Percentiles rank a stretch among this genome's conserved stretches.
Evolutionary conservation across 2,113 vertebrate genomes (phyloP).

Genomic region (Campylomormyrus numenius): DNA sequence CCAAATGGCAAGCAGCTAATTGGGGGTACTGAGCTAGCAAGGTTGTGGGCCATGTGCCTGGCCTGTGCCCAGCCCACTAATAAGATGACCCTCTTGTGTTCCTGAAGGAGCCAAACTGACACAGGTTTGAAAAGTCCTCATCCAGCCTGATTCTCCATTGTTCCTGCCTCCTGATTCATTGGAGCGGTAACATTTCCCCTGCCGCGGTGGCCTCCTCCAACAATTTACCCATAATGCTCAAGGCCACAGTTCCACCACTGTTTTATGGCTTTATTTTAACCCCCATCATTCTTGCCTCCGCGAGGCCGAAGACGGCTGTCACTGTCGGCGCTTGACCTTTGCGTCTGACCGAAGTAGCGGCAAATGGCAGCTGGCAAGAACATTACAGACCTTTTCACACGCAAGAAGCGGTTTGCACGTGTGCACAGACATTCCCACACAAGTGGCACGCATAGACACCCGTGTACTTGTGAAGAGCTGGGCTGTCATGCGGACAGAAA

Average conservation of each 20-base stretch:
- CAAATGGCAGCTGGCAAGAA: not conserved
- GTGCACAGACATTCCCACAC: slow-evolving; percentile 33
- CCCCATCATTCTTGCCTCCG: not conserved
- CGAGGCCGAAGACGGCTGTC: not conserved
- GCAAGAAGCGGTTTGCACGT: not conserved
- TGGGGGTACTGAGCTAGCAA: not conserved
- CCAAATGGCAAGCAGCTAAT: not conserved
- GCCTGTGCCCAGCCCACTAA: not conserved
- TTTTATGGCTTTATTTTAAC: not conserved
- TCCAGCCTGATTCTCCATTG: not conserved
- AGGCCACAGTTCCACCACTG: not conserved
- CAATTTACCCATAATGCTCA: not conserved
- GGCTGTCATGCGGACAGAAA: not conserved
- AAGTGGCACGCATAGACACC: not conserved
- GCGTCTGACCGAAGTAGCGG: not conserved
- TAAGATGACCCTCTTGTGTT: not conserved
- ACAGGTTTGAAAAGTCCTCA: not conserved
- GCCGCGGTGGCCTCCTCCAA: not conserved
- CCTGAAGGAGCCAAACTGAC: not conserved
- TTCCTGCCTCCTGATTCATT: not conserved
- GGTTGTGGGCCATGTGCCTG: not conserved
- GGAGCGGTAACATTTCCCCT: not conserved
- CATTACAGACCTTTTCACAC: not conserved
- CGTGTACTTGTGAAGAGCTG: not conserved
- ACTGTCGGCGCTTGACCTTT: not conserved